A percentile compares a stretch with the other conserved stretches of the same genome.
Conservation (phyloP, 2,113 vertebrate genomes). For the Crotalus horridus region DNA sequence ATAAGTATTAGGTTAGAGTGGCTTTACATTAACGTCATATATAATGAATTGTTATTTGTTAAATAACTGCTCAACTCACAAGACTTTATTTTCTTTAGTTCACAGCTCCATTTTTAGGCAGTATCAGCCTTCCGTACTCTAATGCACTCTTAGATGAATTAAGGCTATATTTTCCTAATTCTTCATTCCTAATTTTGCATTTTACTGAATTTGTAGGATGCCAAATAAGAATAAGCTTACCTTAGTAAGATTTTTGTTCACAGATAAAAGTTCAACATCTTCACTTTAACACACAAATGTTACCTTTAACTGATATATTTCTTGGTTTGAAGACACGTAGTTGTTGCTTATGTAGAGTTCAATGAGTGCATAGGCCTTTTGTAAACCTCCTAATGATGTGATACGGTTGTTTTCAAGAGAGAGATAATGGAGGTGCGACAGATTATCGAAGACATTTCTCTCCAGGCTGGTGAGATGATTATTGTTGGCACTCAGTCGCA, state of each 20-base stretch:
- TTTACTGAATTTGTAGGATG: not conserved
- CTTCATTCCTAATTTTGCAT: not conserved
- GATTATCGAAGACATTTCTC: conserved; percentile 67
- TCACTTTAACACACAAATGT: not conserved
- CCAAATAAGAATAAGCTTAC: not conserved
- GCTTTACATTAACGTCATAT: not conserved
- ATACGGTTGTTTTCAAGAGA: conserved; percentile 83
- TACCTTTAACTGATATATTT: conserved; percentile 82
- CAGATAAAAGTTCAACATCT: not conserved
- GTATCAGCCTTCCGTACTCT: not conserved
- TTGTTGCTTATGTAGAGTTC: conserved; percentile 85
- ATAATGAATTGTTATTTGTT: not conserved
- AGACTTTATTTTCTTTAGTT: not conserved
- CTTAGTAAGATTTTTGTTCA: not conserved
- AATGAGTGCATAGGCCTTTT: conserved; percentile 72
- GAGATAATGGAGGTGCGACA: conserved; percentile 77
- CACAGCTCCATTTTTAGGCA: not conserved
- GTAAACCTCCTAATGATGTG: conserved; percentile 73
- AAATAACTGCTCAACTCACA: not conserved
- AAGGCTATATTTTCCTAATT: not conserved
- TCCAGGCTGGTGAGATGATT: conserved; percentile 78
- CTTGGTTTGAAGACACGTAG: conserved; percentile 73
- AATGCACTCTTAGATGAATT: not conserved
- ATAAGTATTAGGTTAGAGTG: not conserved
- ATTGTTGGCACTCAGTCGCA: conserved; percentile 76